phyloP scores from a whole-genome alignment of 2,888 invertebrate genomes.

The Emmelina monodactyla region DNA sequence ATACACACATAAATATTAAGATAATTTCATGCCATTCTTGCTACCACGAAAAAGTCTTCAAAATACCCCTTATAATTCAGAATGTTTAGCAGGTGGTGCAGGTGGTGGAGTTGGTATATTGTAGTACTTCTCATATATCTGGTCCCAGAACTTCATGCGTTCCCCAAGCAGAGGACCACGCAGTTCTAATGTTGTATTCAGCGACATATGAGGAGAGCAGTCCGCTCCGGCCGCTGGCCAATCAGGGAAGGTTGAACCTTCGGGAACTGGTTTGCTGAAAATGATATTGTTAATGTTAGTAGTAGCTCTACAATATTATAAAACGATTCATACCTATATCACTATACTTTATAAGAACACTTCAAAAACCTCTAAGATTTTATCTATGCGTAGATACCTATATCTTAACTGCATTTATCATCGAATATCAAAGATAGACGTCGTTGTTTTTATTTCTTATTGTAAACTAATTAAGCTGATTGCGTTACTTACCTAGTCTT shows the following conservation, averaged over 20 bases:
- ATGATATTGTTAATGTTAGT: conserved; percentile 1
- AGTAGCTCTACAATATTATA: conserved; percentile 1
- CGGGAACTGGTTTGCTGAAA: conserved; percentile 26
- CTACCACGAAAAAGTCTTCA: too few relatives aligned
- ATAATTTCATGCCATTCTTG: too few relatives aligned
- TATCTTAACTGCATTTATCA: too few relatives aligned
- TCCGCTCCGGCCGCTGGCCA: conserved; percentile 24
- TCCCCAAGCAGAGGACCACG: conserved; percentile 18
- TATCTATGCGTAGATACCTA: too few relatives aligned
- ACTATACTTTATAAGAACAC: too few relatives aligned
- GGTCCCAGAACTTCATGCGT: conserved; percentile 26
- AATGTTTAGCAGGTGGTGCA: neutral
- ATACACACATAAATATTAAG: too few relatives aligned
- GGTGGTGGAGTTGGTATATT: conserved; percentile 23
- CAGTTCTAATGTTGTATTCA: conserved; percentile 20
- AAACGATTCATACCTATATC: too few relatives aligned
- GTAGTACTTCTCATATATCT: conserved; percentile 27
- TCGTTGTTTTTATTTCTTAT: too few relatives aligned
- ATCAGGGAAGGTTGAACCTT: conserved; percentile 18
- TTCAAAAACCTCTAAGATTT: too few relatives aligned
- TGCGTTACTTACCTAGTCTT: conserved; percentile 26
- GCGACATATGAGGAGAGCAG: conserved; percentile 24
- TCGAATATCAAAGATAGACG: too few relatives aligned
- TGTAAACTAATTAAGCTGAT: too few relatives aligned
- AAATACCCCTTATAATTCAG: neutral